A percentile compares a stretch with the other conserved stretches of the same genome.
phyloP scores from a whole-genome alignment of 2,797 vertebrate genomes.

The Sphaeramia orbicularis region DNA sequence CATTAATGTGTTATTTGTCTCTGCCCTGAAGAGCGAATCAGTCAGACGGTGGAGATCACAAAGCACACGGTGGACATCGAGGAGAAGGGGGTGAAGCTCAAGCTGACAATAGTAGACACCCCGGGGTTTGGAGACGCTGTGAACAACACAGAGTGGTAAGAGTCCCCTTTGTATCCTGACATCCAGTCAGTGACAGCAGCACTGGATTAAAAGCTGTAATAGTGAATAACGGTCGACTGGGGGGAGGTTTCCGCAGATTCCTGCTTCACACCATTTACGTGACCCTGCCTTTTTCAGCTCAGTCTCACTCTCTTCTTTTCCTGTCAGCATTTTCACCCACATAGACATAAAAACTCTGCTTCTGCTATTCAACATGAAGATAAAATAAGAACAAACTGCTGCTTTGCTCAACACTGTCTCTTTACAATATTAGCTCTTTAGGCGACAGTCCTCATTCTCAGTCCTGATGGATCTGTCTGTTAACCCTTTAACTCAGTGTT shows the following conservation, averaged over 20 bases:
- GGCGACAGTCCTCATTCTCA: too few relatives aligned
- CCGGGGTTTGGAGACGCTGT: constrained; percentile 95
- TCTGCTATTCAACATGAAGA: neutral
- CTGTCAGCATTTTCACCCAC: neutral
- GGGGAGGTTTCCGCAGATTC: neutral
- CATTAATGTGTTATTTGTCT: neutral
- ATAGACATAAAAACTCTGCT: neutral
- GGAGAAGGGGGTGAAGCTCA: constrained; percentile 96
- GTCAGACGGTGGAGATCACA: constrained; percentile 93
- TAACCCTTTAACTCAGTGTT: too few relatives aligned
- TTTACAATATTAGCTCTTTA: too few relatives aligned
- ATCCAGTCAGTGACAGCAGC: neutral
- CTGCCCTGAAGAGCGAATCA: constrained; percentile 88
- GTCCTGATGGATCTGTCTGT: too few relatives aligned
- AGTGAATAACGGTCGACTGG: neutral
- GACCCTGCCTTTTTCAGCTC: neutral
- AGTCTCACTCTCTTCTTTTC: neutral
- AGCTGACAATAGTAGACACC: constrained; percentile 95
- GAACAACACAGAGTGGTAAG: constrained; percentile 95
- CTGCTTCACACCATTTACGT: neutral
- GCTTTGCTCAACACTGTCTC: too few relatives aligned
- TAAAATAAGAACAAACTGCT: too few relatives aligned
- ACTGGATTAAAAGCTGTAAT: neutral
- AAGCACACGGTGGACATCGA: too few relatives aligned
- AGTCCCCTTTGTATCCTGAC: neutral